Conservation (phyloP, 92 coral and sea anemone species). For the Heteractis magnifica region DNA sequence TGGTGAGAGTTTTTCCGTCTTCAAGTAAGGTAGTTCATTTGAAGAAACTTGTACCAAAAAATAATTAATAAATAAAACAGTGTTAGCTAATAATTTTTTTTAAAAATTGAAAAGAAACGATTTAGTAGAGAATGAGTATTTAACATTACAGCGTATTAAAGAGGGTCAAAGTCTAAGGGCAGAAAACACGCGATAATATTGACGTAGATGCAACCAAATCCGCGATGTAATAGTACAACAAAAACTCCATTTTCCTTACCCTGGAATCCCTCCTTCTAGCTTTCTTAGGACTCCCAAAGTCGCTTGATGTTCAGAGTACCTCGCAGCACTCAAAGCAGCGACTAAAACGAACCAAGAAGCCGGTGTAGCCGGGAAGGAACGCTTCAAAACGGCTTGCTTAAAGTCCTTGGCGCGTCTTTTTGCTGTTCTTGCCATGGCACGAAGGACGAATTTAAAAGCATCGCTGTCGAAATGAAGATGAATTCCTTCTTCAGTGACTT, state of each 20-base stretch:
- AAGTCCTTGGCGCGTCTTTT: conserved; percentile 70
- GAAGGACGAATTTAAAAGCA: conserved; percentile 76
- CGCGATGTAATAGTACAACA: neutral
- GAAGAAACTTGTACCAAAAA: neutral
- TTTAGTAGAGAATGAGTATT: neutral
- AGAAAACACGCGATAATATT: neutral
- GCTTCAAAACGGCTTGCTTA: conserved; percentile 75
- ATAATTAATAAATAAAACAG: neutral
- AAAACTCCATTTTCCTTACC: conserved; percentile 49
- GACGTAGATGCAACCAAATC: neutral
- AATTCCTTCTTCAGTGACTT: conserved; percentile 90
- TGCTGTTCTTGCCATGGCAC: conserved; percentile 71
- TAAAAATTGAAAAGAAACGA: neutral
- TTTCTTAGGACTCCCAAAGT: conserved; percentile 86
- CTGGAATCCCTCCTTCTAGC: conserved; percentile 85
- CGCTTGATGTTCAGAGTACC: conserved; percentile 87
- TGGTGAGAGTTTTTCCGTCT: neutral
- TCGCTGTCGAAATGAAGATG: conserved; percentile 81
- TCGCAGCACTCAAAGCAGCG: conserved; percentile 88
- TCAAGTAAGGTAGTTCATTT: too few species aligned
- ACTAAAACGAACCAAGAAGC: conserved; percentile 92
- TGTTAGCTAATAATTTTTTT: neutral
- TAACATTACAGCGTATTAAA: neutral
- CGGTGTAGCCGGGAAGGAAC: conserved; percentile 96
- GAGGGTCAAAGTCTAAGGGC: conserved; percentile 3